phyloP scores from a whole-genome alignment of 2,888 invertebrate species.

The Pollenia amentaria region DNA sequence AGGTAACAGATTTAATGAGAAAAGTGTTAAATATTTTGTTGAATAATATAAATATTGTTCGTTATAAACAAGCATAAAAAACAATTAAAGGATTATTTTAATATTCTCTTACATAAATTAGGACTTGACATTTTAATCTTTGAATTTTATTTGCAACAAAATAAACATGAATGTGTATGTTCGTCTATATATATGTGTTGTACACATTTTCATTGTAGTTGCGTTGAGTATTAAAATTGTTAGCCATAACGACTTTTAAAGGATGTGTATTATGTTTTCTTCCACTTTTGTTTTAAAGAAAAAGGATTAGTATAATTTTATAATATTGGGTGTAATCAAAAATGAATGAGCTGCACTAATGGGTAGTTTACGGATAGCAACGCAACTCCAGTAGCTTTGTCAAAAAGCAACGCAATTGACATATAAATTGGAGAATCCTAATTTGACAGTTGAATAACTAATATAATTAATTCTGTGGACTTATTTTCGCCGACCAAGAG shows the following conservation, averaged over 20 bases:
- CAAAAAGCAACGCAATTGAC: no score
- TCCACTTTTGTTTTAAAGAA: background rate
- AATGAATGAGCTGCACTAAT: no score
- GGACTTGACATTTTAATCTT: conserved; percentile 29
- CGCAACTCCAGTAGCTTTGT: no score
- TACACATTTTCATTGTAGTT: background rate
- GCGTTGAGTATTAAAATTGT: conserved; percentile 24
- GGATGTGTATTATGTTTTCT: background rate
- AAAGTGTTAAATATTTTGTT: background rate
- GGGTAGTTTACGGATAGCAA: no score
- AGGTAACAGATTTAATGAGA: background rate
- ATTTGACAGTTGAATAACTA: no score
- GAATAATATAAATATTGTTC: background rate
- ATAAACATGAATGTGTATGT: no score
- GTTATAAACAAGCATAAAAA: background rate
- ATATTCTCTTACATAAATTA: background rate
- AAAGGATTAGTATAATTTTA: background rate
- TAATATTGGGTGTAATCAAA: background rate
- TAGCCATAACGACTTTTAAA: conserved; percentile 14
- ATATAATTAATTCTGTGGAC: no score
- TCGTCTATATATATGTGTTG: no score
- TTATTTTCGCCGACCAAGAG: no score
- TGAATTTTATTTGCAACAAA: background rate
- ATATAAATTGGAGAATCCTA: no score
- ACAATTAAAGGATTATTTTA: conserved; percentile 4